Evolutionary conservation across 2,797 vertebrate species (phyloP), one percentile per base, ranked within the genome.

Genomic region (Sarcophilus harrisii): DNA sequence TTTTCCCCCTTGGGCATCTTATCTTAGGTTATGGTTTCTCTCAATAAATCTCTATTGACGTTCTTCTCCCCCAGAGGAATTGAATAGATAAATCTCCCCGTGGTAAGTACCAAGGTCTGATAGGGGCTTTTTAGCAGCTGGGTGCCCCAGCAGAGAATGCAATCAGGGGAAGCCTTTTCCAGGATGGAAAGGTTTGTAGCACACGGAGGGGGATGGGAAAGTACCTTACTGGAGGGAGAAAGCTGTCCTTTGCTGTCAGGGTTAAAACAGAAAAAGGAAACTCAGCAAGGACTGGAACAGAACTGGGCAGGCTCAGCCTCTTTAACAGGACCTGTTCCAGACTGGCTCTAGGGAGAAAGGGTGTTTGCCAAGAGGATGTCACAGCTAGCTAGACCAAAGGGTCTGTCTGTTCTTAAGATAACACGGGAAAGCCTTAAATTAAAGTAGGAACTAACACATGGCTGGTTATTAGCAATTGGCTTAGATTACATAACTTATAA

Each of bases 371-470:
- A 87, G 38, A 87, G 38, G 21, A 87, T 87, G 38, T 87, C 73
- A 45, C 73, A 87, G 73, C 73, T 87, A 87, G 73, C 73, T 49
- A 45, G 73, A 87, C 73, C 38, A 87, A 87, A 87, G 73, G 38
- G 73, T 87, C 73, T 87, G 73, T 87, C 73, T 87, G 73, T 87
- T 87, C 38, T 87, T 87, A 45, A 87, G 73, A 87, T 87, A 87
- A 49, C 38, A 87, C 18, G 38, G 73, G 38, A 87, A 87, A 87
- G 38, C 73, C 73, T 87, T 87, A 45, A 87, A 45, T 87, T 87
- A 45, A 87, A 87, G 45, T 45, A 24, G 73, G 38, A 18, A 87
- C 73, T 81, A 81, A 81, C 73, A 38, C 73, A 11, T 11, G 66
- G n/a, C 66, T 81, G n/a, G n/a, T 81, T 81, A 81, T 38, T 81